Percentiles rank a stretch among this genome's conserved stretches.
Conservation (phyloP, 1,140 invertebrate genomes). For the Drosophila neocordata region DNA sequence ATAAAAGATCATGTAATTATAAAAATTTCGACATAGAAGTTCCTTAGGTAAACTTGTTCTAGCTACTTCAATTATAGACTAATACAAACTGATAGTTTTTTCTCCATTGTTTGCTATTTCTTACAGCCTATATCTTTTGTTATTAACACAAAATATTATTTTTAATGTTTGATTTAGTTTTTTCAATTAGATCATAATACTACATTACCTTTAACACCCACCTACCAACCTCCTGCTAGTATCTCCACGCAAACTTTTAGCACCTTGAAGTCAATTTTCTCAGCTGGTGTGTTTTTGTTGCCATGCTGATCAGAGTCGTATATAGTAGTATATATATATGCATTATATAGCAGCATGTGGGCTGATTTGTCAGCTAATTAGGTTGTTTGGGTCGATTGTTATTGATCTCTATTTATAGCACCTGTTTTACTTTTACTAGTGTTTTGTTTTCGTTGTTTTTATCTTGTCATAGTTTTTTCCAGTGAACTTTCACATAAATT, state of each 20-base stretch:
- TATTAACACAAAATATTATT: neutral
- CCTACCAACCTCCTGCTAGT: neutral
- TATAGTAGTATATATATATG: neutral
- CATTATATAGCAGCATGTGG: neutral
- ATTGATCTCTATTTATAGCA: slow-evolving; percentile 4
- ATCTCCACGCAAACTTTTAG: neutral
- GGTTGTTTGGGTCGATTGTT: slow-evolving; percentile 5
- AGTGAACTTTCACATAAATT: slow-evolving; percentile 9
- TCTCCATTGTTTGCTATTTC: neutral
- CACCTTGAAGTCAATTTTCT: slow-evolving; percentile 11
- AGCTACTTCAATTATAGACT: no score
- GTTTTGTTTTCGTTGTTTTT: no score
- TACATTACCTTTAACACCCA: no score
- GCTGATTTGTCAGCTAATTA: neutral
- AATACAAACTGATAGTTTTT: neutral
- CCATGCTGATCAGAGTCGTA: neutral
- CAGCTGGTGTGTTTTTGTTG: slow-evolving; percentile 6
- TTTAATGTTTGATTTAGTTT: neutral
- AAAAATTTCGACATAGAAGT: no score
- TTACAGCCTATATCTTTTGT: neutral
- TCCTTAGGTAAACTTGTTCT: no score
- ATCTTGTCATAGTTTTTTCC: neutral
- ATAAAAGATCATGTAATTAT: no score
- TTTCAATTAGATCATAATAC: neutral
- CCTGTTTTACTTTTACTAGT: neutral